Evolutionary conservation across 53 echinoderm and acorn worm species (phyloP), one percentile per base, ranked within the genome.

Genomic region (Astropecten irregularis): DNA sequence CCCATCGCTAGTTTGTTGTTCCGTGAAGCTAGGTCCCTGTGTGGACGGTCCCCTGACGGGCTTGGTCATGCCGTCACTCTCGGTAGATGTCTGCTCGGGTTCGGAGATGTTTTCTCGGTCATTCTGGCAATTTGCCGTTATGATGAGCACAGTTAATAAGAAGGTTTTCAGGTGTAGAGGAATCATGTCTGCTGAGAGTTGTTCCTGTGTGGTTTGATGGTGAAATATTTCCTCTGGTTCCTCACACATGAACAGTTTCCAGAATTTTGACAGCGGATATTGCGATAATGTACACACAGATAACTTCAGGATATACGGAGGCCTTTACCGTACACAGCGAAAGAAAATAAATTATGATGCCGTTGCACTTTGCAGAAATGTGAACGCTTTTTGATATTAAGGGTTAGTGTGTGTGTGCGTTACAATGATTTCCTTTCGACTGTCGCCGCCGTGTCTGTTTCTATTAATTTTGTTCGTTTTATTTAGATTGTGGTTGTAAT

Each of bases 1-100:
- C 16, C 30, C 56, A 55, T 55, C 52, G 25, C 54, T 3, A 23
- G 9, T 27, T 14, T n/a, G n/a, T n/a, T n/a, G n/a, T n/a, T n/a
- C n/a, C n/a, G n/a, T n/a, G n/a, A n/a, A n/a, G n/a, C n/a, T 25
- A 9, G 74, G 57, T 16, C 3, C 4, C 39, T 53, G 57, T 20
- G 74, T 74, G 2, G 20, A 22, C 18, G 57, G 26, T 16, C 42
- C 38, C 51, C 38, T 39, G 34, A 20, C 64, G 30, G 3, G 10
- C 1, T 64, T 29, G 1, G 40, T 27, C 16, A 4, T 57, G 25
- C 15, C 74, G 22, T 74, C 55, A 7, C 55, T 39, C 3, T 3
- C 40, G 4, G 74, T 74, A 16, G 74, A 56, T 0, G 74, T 55
- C 56, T 74, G 56, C 19, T 35, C 51, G 3, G 74, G 55, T 31